Base-by-base conservation (phyloP, 2,888 invertebrate genomes). In the Germaria angustata region DNA sequence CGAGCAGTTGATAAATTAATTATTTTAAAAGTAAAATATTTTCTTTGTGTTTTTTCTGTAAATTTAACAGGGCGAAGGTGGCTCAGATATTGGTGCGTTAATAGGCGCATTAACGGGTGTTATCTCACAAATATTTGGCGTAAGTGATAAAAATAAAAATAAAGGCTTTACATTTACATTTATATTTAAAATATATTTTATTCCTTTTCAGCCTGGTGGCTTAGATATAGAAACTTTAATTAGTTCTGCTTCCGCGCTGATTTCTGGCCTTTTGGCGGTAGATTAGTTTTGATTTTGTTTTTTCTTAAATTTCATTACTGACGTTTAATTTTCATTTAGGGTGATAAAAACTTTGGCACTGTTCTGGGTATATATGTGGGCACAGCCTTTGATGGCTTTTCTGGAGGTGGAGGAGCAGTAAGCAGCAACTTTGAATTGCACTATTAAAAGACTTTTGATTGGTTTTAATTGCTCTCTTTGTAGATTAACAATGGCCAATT, bases 391-490 rank as follows among this genome's bases (percentile, higher is more conserved):
- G 91, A 91, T 84, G 91, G 91, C 0, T 86, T 91, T 1, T 90
- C 91, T 0, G 91, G 91, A 0, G 91, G 91, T 1, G 91, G 91
- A 8, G 91, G 91, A 79, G 91, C 91, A 66, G 91, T 91, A 87
- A 84, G 86, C 6, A 6, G 28, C 28, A 6, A 28, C 28, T 85
- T 9, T 9, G 0, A 5, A 36, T 13, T n/a, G 9, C n/a, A n/a
- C n/a, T n/a, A n/a, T n/a, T n/a, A n/a, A n/a, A n/a, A 46, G 7
- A 15, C 1, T 3, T 32, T 8, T 9, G 28, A 51, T 22, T 13
- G 1, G 15, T 53, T 24, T 17, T 17, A 5, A 24, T 53, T 51
- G 0, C 0, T 55, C 69, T 66, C 5, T 81, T 88, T 86, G 13
- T 78, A 91, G 91, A 85, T 89, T 2, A 90, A 90, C 73, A 91